Percentiles rank a stretch among this genome's conserved stretches.
Conservation (phyloP, 1,140 invertebrate species). For the Camponotus floridanus region DNA sequence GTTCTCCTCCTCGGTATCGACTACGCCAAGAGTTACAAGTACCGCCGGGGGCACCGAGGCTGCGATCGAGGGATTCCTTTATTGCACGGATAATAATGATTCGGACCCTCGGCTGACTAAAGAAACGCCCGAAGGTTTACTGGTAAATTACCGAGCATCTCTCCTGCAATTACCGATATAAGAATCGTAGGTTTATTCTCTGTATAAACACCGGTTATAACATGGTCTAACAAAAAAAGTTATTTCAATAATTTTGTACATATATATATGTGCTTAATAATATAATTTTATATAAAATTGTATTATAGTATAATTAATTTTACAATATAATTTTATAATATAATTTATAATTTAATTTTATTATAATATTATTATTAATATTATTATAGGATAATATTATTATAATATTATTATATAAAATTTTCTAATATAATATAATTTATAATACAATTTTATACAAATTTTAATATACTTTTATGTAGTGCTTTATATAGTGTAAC, state of each 20-base stretch:
- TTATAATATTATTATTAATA: no score
- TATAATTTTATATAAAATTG: no score
- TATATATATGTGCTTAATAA: no score
- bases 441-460: no score
- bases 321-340: no score
- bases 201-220: conserved; percentile 66
- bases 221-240: conserved; percentile 8
- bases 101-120: conserved; percentile 59
- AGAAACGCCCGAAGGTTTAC: conserved; percentile 71
- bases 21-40: conserved; percentile 52
- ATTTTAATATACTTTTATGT: no score
- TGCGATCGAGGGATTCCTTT: conserved; percentile 74
- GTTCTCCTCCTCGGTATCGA: conserved; percentile 6
- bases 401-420: no score
- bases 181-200: conserved; percentile 68
- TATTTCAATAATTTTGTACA: neutral
- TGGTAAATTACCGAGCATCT: conserved; percentile 70
- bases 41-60: conserved; percentile 53
- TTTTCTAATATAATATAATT: no score
- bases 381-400: no score
- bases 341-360: no score
- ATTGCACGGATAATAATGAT: conserved; percentile 74
- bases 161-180: conserved; percentile 70
- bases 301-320: no score
- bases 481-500: no score